Base-by-base conservation (phyloP, 2,113 vertebrate genomes). In the Saguinus midas region DNA sequence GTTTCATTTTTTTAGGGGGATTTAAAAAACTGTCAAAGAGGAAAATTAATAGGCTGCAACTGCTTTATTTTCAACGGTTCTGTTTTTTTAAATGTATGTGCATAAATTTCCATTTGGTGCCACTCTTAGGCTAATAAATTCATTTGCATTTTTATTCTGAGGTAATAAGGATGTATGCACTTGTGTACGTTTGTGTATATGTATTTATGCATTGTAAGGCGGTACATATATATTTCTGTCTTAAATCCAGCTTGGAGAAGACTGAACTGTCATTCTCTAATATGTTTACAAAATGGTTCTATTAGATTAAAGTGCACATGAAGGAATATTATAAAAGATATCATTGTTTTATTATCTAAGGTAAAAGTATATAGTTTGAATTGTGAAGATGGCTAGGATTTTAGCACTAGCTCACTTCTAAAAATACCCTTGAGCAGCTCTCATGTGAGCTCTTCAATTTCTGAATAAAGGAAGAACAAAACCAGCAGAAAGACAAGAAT, bases 1-100 rank as follows among this genome's bases (percentile, higher is more conserved):
- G 99, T 99, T 99, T 98, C 98, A 98, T 99, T 98, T 98, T 98
- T 99, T 98, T 98, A 98, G 98, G 94, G 85, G 98, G 98, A 99
- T 99, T 99, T 98, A 96, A 98, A 99, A 99, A 99, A 98, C 98
- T 99, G 99, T 98, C 99, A 99, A 97, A 98, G 98, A 98, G 84
- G 97, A 98, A 98, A 98, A 99, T 99, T 98, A 99, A 98, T 98
- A 98, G 98, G 96, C 98, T 98, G 97, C 98, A 98, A 99, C 98
- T 98, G 97, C 98, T 78, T 98, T 99, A 98, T 98, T 99, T 99
- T 98, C 97, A 98, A 98, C 96, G 76, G 93, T 91, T 98, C 98
- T 98, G 96, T 96, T 93, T 97, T 98, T 98, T 98, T 93, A 98
- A 98, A 98, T 98, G 97, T 98, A 98, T 98, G 98, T 99, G 98